Evolutionary conservation across 2,888 invertebrate species (phyloP), one percentile per base, ranked within the genome.

Genomic region (Chaetogeoica ovagalla): DNA sequence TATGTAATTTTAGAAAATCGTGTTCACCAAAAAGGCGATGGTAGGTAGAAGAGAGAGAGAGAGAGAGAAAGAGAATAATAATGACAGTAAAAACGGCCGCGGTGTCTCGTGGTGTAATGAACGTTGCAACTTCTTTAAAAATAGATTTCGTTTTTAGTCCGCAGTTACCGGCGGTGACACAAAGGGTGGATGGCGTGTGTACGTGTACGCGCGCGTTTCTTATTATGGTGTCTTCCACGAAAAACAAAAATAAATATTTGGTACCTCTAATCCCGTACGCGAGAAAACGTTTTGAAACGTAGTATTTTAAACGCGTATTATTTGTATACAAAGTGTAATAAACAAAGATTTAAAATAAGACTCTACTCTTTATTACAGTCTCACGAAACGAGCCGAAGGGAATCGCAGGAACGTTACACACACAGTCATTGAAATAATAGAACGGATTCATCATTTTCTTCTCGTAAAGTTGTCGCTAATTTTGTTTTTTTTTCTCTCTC

Each of bases 221-320:
- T n/a, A n/a, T n/a, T n/a, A n/a, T n/a, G 39, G 63, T 66, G 71
- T 79, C 57, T 70, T 79, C 39, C 43, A 57, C 39, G 30, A 79
- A 79, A 79, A 79, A 79, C 57, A 79, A 79, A 79, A 79, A 79
- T 79, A 79, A 79, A 70, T 71, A 79, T 55, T 79, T 23, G 63
- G 63, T 70, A 57, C 69, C 1, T 4, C 39, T 70, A 79, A 79
- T 79, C 71, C 37, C 62, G 30, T 70, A 63, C 70, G 43, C 30
- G 30, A 30, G 2, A 30, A 1, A 2, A 1, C 4, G 55, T 43
- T 69, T 55, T 19, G 30, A 17, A 48, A 63, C 62, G 57, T 57
- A 63, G n/a, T n/a, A n/a, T n/a, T 65, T 70, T 19, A 71, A 55
- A 71, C 30, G 4, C 30, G 4, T 30, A 63, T 65, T 63, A 71